phyloP scores from a whole-genome alignment of 2,113 vertebrate species.

The Pelmatolapia mariae region DNA sequence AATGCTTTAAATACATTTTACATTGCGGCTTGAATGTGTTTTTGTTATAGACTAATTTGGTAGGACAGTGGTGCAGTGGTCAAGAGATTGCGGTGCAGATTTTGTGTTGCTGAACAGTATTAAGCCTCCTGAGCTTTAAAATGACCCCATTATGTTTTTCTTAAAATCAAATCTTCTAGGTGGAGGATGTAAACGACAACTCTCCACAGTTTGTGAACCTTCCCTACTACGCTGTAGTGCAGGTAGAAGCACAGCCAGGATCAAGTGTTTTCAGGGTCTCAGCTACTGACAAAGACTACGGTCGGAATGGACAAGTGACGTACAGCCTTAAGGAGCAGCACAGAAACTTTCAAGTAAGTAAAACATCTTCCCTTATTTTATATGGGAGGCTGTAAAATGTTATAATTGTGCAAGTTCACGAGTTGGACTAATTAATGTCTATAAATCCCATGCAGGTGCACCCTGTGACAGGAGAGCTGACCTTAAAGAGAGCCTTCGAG shows the following conservation, averaged over 20 bases:
- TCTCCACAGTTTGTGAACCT: constrained; percentile 87
- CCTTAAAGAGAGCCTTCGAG: constrained; percentile 82
- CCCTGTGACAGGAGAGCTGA: constrained; percentile 80
- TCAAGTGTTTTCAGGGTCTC: constrained; percentile 84
- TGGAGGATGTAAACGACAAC: constrained; percentile 95
- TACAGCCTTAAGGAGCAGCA: constrained; percentile 84
- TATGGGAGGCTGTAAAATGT: not conserved
- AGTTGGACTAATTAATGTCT: not conserved
- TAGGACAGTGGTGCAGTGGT: not conserved
- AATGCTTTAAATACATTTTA: not conserved
- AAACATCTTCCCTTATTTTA: not conserved
- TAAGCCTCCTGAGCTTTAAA: not conserved
- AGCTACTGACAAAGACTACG: constrained; percentile 85
- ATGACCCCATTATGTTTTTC: not conserved
- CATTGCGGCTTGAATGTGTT: not conserved
- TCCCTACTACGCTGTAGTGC: constrained; percentile 92
- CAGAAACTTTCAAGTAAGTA: constrained; percentile 81
- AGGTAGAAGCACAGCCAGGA: constrained; percentile 89
- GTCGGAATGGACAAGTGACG: constrained; percentile 83
- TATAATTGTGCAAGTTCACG: not conserved
- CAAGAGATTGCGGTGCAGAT: not conserved
- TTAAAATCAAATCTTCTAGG: constrained; percentile 26
- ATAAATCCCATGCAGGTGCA: constrained; percentile 65
- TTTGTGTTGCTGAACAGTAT: not conserved
- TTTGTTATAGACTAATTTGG: not conserved